Percentiles rank a stretch among this genome's conserved stretches.
phyloP scores from a whole-genome alignment of 2,797 vertebrate species.

The Holocentrus rufus region DNA sequence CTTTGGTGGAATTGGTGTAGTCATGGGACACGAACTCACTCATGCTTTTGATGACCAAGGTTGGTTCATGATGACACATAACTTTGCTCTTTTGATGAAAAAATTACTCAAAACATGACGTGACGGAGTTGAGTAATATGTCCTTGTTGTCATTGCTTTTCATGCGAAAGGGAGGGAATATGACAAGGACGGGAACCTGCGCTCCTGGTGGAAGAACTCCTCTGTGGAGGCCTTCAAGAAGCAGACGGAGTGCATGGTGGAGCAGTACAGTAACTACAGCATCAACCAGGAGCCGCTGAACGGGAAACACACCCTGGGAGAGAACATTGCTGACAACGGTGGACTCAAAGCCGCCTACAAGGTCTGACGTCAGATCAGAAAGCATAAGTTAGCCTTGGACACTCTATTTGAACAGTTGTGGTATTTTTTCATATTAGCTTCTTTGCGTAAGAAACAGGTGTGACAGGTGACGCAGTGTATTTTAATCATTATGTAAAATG shows the following conservation, averaged over 20 bases:
- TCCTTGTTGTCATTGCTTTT: no score
- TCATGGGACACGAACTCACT: slow-evolving; percentile 97
- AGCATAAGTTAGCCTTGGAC: background rate
- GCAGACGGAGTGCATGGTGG: slow-evolving; percentile 94
- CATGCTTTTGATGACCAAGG: slow-evolving; percentile 99
- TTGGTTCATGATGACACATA: no score
- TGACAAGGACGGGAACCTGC: slow-evolving; percentile 95
- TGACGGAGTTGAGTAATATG: background rate
- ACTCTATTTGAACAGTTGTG: background rate
- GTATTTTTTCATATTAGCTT: slow-evolving; percentile 1
- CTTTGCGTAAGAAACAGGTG: background rate
- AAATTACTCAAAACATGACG: background rate
- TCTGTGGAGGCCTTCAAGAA: slow-evolving; percentile 96
- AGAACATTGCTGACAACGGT: slow-evolving; percentile 98
- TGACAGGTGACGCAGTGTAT: background rate
- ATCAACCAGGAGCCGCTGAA: slow-evolving; percentile 92
- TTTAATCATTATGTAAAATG: slow-evolving; percentile 7
- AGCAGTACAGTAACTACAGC: slow-evolving; percentile 93
- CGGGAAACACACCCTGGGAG: slow-evolving; percentile 92
- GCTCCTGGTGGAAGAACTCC: slow-evolving; percentile 98
- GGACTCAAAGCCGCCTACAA: slow-evolving; percentile 96
- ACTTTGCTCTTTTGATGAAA: background rate
- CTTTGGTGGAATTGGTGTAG: slow-evolving; percentile 95
- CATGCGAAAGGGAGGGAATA: slow-evolving; percentile 89
- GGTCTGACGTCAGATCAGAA: slow-evolving; percentile 73